Evolutionary conservation across 2,888 invertebrate species (phyloP).

Genomic region (Pandemis heparana): DNA sequence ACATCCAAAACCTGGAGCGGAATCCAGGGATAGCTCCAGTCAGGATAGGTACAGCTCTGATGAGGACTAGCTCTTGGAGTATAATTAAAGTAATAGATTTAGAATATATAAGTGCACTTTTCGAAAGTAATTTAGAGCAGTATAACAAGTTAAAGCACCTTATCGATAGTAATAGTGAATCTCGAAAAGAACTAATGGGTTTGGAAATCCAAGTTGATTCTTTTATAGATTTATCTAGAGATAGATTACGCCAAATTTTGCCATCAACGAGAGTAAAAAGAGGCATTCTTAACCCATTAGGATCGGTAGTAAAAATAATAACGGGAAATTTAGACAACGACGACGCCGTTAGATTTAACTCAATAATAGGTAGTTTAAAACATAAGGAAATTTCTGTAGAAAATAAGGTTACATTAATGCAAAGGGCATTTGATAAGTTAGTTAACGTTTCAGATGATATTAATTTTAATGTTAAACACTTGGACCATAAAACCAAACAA

Average conservation of each 20-base stretch:
- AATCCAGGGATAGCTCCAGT: constrained; percentile 38
- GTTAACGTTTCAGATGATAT: constrained; percentile 35
- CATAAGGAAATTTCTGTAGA: constrained; percentile 33
- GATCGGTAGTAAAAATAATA: constrained; percentile 47
- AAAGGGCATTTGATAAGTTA: constrained; percentile 19
- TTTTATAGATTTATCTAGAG: constrained; percentile 4
- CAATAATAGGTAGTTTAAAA: constrained; percentile 27
- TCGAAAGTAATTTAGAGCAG: constrained; percentile 13
- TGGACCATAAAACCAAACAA: constrained; percentile 23
- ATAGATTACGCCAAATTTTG: constrained; percentile 6
- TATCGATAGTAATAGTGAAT: background rate
- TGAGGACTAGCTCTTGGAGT: constrained; percentile 42
- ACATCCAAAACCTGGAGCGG: constrained; percentile 35
- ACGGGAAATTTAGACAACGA: constrained; percentile 50
- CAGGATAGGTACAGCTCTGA: constrained; percentile 41
- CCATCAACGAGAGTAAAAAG: constrained; percentile 36
- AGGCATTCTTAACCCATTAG: constrained; percentile 43
- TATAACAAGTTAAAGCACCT: constrained; percentile 19
- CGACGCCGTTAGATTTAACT: constrained; percentile 43
- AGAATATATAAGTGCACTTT: constrained; percentile 1
- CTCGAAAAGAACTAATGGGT: constrained; percentile 9
- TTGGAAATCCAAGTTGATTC: constrained; percentile 32
- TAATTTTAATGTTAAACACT: constrained; percentile 34
- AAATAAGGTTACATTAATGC: constrained; percentile 31
- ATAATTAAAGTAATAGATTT: constrained; percentile 43